Conservation (phyloP, 2,888 invertebrate species). For the Cecidostiba fungosa region DNA sequence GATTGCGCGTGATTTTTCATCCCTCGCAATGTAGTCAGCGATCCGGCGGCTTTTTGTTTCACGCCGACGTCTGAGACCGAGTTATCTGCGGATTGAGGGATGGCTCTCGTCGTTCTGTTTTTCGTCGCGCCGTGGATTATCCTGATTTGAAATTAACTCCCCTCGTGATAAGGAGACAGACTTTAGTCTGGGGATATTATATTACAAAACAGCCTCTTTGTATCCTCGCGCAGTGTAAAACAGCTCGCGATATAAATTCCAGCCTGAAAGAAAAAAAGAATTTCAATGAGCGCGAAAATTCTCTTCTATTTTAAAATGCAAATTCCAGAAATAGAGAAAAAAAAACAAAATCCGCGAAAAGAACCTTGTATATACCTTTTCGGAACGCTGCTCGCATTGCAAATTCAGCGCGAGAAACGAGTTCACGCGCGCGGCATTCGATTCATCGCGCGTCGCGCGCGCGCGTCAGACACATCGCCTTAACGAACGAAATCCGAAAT, state of each 20-base stretch:
- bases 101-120: not conserved
- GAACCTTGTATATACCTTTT: not conserved
- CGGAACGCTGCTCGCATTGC: not conserved
- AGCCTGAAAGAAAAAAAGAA: slow-evolving; percentile 29
- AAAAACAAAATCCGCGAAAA: not conserved
- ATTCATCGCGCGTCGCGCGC: not conserved
- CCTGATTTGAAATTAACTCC: slow-evolving; percentile 44
- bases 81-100: slow-evolving; percentile 32
- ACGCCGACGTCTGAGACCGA: not conserved
- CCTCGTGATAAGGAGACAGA: slow-evolving; percentile 26
- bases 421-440: not conserved
- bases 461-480: not conserved
- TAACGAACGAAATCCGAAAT: slow-evolving; percentile 41
- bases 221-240: too few species aligned
- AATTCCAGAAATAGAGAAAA: too few species aligned
- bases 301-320: slow-evolving; percentile 54
- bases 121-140: slow-evolving; percentile 27
- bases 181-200: not conserved
- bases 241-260: slow-evolving; percentile 49
- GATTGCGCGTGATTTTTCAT: slow-evolving; percentile 26
- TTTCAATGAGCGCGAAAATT: slow-evolving; percentile 40
- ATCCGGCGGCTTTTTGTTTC: not conserved
- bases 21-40: not conserved
- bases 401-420: not conserved
- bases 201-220: too few species aligned